Conservation (phyloP, 2,888 invertebrate genomes). For the Tipula confusa region DNA sequence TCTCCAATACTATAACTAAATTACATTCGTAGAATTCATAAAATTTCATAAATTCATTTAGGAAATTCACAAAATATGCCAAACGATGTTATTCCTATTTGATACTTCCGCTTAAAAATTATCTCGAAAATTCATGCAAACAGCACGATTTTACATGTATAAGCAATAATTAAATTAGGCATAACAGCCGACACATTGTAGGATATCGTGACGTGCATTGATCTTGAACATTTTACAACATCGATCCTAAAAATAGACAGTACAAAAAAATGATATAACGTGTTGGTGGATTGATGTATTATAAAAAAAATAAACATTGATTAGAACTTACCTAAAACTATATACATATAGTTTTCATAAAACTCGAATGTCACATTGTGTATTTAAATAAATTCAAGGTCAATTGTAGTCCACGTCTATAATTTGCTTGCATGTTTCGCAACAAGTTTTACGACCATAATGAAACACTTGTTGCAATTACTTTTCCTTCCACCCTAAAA, state of each 20-base stretch:
- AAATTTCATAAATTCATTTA: too few relatives aligned
- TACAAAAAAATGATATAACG: background rate
- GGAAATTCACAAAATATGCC: background rate
- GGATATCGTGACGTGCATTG: background rate
- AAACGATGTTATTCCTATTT: background rate
- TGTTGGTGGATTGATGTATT: background rate
- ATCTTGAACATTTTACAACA: background rate
- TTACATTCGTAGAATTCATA: too few relatives aligned
- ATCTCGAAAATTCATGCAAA: background rate
- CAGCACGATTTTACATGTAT: too few relatives aligned
- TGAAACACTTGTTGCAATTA: background rate
- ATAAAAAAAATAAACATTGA: background rate
- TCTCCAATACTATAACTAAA: too few relatives aligned
- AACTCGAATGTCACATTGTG: background rate
- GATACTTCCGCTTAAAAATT: background rate
- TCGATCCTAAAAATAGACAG: background rate
- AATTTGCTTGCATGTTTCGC: background rate
- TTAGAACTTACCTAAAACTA: background rate
- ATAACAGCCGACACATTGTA: background rate
- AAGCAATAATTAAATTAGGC: background rate
- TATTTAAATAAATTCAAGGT: background rate
- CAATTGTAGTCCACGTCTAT: background rate
- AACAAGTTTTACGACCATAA: background rate
- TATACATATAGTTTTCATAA: too few relatives aligned
- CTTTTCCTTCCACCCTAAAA: background rate